A percentile compares a stretch with the other conserved stretches of the same genome.
Conservation (phyloP, 2,888 invertebrate genomes). For the Volucella zonaria region DNA sequence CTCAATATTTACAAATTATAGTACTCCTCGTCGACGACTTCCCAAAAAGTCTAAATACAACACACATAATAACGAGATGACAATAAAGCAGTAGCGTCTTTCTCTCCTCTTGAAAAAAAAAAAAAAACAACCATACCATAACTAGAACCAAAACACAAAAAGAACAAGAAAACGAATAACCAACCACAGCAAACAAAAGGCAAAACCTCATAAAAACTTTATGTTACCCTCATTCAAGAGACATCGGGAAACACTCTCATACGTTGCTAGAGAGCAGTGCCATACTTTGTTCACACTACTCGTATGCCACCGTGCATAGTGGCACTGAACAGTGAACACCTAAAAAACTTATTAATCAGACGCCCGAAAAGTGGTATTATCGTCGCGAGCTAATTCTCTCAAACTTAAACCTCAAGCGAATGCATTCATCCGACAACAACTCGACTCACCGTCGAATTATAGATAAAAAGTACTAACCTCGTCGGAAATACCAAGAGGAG, state of each 20-base stretch:
- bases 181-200: constrained; percentile 13
- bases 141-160: constrained; percentile 2
- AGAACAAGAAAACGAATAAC: background rate
- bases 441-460: background rate
- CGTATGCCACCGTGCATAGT: constrained; percentile 53
- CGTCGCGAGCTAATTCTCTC: constrained; percentile 24
- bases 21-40: constrained; percentile 9
- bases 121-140: no score
- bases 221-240: constrained; percentile 50
- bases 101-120: constrained; percentile 7
- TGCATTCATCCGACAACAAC: constrained; percentile 43
- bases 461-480: background rate
- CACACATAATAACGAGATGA: constrained; percentile 56
- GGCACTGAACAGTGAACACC: constrained; percentile 73
- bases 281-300: constrained; percentile 25
- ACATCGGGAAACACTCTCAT: no score
- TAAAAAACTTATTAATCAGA: constrained; percentile 72
- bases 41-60: constrained; percentile 51
- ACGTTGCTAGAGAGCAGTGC: background rate
- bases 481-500: background rate
- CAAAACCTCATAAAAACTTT: constrained; percentile 60
- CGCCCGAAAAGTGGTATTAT: constrained; percentile 64
- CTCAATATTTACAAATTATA: constrained; percentile 67
- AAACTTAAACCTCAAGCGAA: constrained; percentile 5
- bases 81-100: constrained; percentile 39